Evolutionary conservation across 2,888 invertebrate genomes (phyloP).

Genomic region (Parthenolecanium corni): DNA sequence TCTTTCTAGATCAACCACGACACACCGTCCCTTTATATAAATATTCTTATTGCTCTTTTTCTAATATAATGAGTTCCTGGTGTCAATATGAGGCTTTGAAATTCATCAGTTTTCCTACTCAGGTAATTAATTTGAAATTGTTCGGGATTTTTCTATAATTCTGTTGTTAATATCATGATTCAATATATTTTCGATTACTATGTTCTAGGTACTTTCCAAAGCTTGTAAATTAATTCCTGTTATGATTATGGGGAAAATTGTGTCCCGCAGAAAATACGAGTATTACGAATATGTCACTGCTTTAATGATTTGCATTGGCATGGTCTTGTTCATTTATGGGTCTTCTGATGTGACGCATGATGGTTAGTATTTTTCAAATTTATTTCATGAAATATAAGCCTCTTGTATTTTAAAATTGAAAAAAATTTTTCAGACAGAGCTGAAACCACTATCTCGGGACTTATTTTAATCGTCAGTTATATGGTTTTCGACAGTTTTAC

Average conservation of each 20-base stretch:
- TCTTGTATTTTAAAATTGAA: background rate
- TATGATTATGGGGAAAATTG: constrained; percentile 93
- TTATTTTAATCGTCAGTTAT: constrained; percentile 75
- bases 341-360: constrained; percentile 53
- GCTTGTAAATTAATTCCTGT: constrained; percentile 97
- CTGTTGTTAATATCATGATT: background rate
- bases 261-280: constrained; percentile 76
- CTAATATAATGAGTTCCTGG: constrained; percentile 97
- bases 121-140: constrained; percentile 46
- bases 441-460: constrained; percentile 66
- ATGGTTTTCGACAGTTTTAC: constrained; percentile 96
- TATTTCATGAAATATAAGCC: background rate
- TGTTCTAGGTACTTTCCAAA: constrained; percentile 67
- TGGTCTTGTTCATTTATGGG: constrained; percentile 82
- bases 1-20: constrained; percentile 47
- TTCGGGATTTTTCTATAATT: background rate
- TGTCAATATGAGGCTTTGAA: constrained; percentile 99
- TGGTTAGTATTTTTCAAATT: constrained; percentile 33
- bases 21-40: constrained; percentile 82
- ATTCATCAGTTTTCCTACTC: constrained; percentile 95
- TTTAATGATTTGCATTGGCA: constrained; percentile 76
- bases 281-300: constrained; percentile 88
- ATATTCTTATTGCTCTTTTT: constrained; percentile 89
- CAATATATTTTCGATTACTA: background rate
- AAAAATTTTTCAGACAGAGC: constrained; percentile 9